These are phyloP conservation scores for Tor tambroides DNA, from an alignment of 2,113 vertebrate species.

Conservation along the genomic window DNA sequence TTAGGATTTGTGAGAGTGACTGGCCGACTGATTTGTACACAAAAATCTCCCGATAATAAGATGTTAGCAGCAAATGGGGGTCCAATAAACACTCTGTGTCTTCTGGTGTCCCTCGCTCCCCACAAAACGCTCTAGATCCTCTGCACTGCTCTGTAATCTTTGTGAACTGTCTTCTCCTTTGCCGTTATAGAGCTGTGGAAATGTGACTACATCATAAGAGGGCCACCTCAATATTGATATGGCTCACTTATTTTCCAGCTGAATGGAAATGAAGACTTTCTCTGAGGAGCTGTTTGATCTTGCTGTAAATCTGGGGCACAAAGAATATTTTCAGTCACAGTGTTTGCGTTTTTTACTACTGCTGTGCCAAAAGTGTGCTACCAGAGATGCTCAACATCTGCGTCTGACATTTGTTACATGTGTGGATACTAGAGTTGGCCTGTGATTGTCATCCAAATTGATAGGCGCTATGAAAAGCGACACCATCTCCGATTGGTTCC, in stretches of 20 bases:
- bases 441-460: constrained; percentile 4
- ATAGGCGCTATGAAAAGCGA: neutral
- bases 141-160: constrained; percentile 41
- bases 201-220: constrained; percentile 50
- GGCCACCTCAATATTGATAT: constrained; percentile 54
- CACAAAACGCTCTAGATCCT: constrained; percentile 44
- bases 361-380: neutral
- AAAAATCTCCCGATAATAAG: constrained; percentile 78
- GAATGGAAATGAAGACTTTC: constrained; percentile 59
- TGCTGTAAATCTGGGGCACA: constrained; percentile 45
- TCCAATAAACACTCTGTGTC: constrained; percentile 66
- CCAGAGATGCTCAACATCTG: neutral
- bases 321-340: constrained; percentile 36
- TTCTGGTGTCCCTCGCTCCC: constrained; percentile 63
- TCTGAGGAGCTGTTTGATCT: constrained; percentile 55
- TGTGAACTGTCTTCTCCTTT: constrained; percentile 35
- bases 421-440: neutral
- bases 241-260: constrained; percentile 57
- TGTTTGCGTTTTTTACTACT: constrained; percentile 45
- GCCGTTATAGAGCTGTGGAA: constrained; percentile 30
- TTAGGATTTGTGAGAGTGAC: constrained; percentile 72
- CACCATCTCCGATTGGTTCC: neutral
- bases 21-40: constrained; percentile 69
- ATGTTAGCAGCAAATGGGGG: constrained; percentile 75
- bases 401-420: constrained; percentile 4